A percentile compares a stretch with the other conserved stretches of the same genome.
These are phyloP conservation scores for Eubucco bourcierii DNA, from an alignment of 2,113 vertebrate species.

Conservation along the genomic window DNA sequence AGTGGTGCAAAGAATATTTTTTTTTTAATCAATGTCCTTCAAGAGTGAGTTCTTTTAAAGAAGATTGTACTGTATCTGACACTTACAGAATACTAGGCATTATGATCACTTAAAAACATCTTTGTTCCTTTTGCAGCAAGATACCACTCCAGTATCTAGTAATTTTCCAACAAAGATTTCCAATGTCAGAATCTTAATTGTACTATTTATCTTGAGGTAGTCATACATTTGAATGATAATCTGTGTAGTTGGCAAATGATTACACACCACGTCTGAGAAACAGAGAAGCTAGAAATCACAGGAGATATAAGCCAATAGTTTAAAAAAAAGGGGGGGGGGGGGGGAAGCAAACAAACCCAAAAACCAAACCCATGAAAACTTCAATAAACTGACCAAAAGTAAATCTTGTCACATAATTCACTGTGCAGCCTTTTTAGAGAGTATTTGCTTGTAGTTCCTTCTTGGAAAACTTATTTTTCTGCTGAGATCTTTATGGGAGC, in stretches of 20 bases:
- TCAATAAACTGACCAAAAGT: background rate
- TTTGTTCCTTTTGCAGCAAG: background rate
- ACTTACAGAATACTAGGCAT: background rate
- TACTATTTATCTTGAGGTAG: background rate
- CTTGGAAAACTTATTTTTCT: background rate
- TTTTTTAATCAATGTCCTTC: background rate
- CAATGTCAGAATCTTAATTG: background rate
- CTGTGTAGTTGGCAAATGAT: background rate
- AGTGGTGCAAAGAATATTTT: background rate
- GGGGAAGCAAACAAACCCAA: background rate
- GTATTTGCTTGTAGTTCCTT: background rate
- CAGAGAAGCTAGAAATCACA: background rate
- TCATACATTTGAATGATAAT: background rate
- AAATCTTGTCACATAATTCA: background rate
- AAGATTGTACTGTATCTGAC: background rate
- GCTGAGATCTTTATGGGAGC: background rate
- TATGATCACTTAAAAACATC: background rate
- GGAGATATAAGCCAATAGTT: background rate
- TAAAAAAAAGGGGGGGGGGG: no score
- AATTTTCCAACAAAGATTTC: conserved; percentile 18
- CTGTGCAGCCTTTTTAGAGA: background rate
- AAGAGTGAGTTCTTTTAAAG: background rate
- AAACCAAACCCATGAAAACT: background rate
- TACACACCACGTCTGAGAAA: background rate
- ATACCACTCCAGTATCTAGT: background rate